Base-by-base conservation (phyloP, 2,113 vertebrate species). In the Atractosteus spatula region DNA sequence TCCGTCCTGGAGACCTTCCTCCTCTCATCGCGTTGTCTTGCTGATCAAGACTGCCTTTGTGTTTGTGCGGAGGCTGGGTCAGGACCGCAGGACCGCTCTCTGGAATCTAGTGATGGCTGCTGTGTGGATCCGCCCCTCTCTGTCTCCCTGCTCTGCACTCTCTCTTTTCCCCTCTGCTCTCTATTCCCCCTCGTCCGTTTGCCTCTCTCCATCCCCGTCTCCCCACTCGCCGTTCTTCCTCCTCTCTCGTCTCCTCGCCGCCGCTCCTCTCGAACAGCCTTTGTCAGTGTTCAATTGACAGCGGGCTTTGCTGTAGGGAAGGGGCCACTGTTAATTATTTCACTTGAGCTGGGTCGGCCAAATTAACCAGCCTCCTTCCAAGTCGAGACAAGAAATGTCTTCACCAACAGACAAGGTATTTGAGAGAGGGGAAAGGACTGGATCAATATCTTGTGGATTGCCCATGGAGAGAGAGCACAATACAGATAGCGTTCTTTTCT, bases 271-370 rank as follows among this genome's bases (percentile, higher is more conserved):
- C 65, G 68, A 6, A 76, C 57, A 41, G 55, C 66, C 75, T 56
- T 12, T n/a, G 4, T 71, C 67, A 54, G 2, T 65, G 69, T 86
- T 86, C 85, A 87, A 90, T 79, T 87, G 86, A 87, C 86, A 89
- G 81, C 68, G 41, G 12, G 62, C 44, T 69, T 61, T 57, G 17
- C 65, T 66, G 80, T 79, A 74, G 76, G 80, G 29, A 71, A 71
- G 77, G 29, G 10, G 64, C 16, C 68, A 8, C 54, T 75, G 78
- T 86, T 89, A 85, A 84, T 86, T 91, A 90, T 87, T 86, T 86
- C 85, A 55, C 77, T 64, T 70, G 80, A 82, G 81, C 81, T 82
- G 68, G 74, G 76, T 72, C 72, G 75, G 77, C n/a, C 62, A 70
- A 70, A 83, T 82, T 79, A 80, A 90, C 86, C 85, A 83, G 84